Conservation (phyloP, 1,140 invertebrate species). For the Hyposmocoma kahamanoa region DNA sequence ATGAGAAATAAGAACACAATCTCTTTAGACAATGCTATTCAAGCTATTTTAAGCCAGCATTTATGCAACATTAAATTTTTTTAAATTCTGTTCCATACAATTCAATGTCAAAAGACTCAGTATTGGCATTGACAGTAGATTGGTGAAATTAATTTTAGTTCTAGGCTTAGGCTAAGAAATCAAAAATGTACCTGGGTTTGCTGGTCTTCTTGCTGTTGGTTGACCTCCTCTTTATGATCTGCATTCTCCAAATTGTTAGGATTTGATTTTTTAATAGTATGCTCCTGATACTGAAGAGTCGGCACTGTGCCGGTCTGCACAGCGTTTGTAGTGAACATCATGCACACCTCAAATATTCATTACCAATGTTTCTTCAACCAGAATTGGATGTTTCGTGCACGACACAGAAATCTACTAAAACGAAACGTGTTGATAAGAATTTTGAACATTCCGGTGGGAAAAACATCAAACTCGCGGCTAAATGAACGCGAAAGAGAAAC, state of each 20-base stretch:
- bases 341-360: slow-evolving; percentile 20
- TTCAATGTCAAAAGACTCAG: too few species aligned
- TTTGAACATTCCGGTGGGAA: not conserved
- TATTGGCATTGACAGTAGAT: too few species aligned
- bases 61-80: too few species aligned
- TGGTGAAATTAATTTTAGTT: too few species aligned
- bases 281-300: slow-evolving; percentile 69
- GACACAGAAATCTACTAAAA: slow-evolving; percentile 15
- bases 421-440: not conserved
- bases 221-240: too few species aligned
- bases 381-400: slow-evolving; percentile 17
- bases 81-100: too few species aligned
- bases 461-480: slow-evolving; percentile 51
- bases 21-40: too few species aligned
- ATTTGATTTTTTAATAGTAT: slow-evolving; percentile 66
- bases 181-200: too few species aligned
- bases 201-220: slow-evolving; percentile 65
- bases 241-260: slow-evolving; percentile 70
- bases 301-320: slow-evolving; percentile 68
- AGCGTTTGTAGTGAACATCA: slow-evolving; percentile 69
- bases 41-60: too few species aligned
- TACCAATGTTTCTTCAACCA: slow-evolving; percentile 18
- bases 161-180: too few species aligned
- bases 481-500: slow-evolving; percentile 61
- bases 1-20: too few species aligned